Evolutionary conservation across 2,113 vertebrate genomes (phyloP), one percentile per base, ranked within the genome.

Genomic region (Tragelaphus buxtoni): DNA sequence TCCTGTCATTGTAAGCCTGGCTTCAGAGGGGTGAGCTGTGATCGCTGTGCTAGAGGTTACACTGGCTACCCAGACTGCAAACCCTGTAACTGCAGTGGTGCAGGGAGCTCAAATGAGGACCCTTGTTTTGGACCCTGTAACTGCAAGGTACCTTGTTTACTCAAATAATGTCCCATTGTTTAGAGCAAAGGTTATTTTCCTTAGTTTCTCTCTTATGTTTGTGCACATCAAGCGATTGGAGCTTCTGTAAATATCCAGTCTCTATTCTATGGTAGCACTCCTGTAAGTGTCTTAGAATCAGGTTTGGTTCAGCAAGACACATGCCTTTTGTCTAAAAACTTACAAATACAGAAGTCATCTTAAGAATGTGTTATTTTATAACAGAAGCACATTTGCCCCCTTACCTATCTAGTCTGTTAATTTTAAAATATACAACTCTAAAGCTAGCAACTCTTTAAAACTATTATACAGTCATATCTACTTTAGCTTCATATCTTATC

Each of bases 1-100:
- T 99, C 99, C 92, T 99, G 99, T 97, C 98, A 98, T 95, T 99
- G 99, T 98, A 99, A 99, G 98, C 97, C 98, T 97, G 99, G 99
- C 83, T 99, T 99, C 85, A 98, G 98, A 97, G 99, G 99, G 86
- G 97, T 98, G 88, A 99, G 90, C 97, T 99, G 99, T 97, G 98
- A 99, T 97, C 99, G 85, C 30, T 99, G 99, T 98, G 98, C 98
- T 55, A 97, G 99, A 95, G 99, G 99, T 93, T 99, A 99, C 84
- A 98, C 7, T 4, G 99, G 99, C 14, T 99, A 98, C 95, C 99
- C 99, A 16, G 85, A 98, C 74, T 99, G 99, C 91, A 88, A 97
- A 22, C 98, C 97, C 22, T 99, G 99, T 94, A 98, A 98, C 97
- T 99, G 99, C 96, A 99, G 98, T 6, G 79, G 97, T 7, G 63